phyloP scores from a whole-genome alignment of 2,888 invertebrate genomes.

The Yponomeuta evonymella region DNA sequence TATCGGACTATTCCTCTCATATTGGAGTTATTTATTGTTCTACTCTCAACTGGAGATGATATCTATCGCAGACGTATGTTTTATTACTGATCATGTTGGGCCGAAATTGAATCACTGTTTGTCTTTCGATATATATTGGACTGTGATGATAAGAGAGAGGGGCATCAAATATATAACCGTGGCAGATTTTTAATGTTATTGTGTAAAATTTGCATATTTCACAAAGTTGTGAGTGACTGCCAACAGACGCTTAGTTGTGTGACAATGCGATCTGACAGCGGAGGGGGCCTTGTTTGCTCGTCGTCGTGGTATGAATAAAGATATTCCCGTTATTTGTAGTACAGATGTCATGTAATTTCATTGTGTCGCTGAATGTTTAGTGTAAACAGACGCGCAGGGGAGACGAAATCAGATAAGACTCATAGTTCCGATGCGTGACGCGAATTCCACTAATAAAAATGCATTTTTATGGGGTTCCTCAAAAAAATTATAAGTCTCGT shows the following conservation, averaged over 20 bases:
- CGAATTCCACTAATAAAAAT: constrained; percentile 46
- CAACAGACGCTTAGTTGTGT: constrained; percentile 55
- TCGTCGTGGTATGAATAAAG: constrained; percentile 72
- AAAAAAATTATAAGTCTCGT: constrained; percentile 40
- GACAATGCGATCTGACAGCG: constrained; percentile 43
- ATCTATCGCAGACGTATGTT: constrained; percentile 31
- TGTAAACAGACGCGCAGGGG: constrained; percentile 67
- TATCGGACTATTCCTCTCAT: constrained; percentile 68
- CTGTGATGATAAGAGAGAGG: background rate
- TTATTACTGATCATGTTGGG: constrained; percentile 8
- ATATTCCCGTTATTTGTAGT: constrained; percentile 75
- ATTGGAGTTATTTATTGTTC: constrained; percentile 73
- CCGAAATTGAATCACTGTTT: constrained; percentile 11
- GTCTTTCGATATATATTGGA: constrained; percentile 1
- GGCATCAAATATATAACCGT: background rate
- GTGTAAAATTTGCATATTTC: background rate
- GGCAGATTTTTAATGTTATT: too few relatives aligned
- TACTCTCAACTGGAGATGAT: constrained; percentile 50
- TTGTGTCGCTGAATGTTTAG: constrained; percentile 74
- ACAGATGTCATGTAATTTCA: constrained; percentile 77
- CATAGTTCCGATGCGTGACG: constrained; percentile 51
- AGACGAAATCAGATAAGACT: constrained; percentile 63
- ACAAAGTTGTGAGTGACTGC: constrained; percentile 35
- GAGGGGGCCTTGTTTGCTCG: constrained; percentile 65
- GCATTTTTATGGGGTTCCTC: constrained; percentile 47